Percentiles rank a stretch among this genome's conserved stretches.
phyloP scores from a whole-genome alignment of 2,797 vertebrate species.

The Enteromius viviparus region DNA sequence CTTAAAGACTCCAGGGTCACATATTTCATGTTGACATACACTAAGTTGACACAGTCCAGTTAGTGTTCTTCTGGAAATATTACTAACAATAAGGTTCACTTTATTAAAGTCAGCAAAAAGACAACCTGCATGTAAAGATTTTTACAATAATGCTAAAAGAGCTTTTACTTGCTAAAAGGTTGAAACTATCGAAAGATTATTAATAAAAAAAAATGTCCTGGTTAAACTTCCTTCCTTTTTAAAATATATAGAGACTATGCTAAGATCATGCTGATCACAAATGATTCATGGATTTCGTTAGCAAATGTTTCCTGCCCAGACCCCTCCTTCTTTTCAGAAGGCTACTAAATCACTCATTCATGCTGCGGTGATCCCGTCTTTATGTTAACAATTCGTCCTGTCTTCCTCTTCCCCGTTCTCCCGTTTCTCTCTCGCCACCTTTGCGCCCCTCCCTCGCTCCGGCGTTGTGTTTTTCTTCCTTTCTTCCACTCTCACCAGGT shows the following conservation, averaged over 20 bases:
- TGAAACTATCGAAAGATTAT: background rate
- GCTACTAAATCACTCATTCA: slow-evolving; percentile 35
- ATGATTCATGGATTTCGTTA: background rate
- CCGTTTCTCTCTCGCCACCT: slow-evolving; percentile 57
- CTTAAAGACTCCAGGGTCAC: no score
- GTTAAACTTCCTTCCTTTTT: background rate
- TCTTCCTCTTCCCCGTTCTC: slow-evolving; percentile 26
- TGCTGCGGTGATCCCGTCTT: slow-evolving; percentile 22
- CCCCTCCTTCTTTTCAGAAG: slow-evolving; percentile 1
- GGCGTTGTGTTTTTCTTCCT: slow-evolving; percentile 65
- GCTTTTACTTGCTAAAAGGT: background rate
- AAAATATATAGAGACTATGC: background rate
- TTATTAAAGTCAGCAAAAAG: background rate
- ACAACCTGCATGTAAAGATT: background rate
- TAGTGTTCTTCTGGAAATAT: no score
- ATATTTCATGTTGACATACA: background rate
- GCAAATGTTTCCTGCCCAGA: background rate
- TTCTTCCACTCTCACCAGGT: slow-evolving; percentile 77
- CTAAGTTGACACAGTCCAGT: no score
- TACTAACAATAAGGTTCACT: no score
- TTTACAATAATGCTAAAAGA: background rate
- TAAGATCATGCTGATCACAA: background rate
- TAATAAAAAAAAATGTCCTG: no score
- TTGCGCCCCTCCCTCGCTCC: slow-evolving; percentile 46
- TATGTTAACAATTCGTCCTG: slow-evolving; percentile 33